These are phyloP conservation scores for Rhombomys opimus DNA, from an alignment of 2,113 vertebrate genomes.

Conservation along the genomic window DNA sequence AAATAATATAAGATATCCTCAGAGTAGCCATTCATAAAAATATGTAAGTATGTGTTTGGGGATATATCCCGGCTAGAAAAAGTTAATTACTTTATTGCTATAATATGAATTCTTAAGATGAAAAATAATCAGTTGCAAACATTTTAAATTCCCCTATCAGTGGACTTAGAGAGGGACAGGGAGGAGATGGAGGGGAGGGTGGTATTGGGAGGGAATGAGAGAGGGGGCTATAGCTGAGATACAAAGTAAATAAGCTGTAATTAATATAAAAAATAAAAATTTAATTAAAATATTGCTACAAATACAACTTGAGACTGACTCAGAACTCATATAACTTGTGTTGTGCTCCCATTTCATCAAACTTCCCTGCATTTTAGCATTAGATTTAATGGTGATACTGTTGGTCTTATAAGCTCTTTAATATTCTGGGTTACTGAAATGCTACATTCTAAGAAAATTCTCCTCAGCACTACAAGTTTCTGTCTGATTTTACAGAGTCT, in stretches of 20 bases:
- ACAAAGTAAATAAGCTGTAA: too few species aligned
- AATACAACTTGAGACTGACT: conserved; percentile 27
- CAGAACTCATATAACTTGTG: neutral
- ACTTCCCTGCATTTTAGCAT: neutral
- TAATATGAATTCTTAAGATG: neutral
- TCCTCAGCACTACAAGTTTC: rapidly evolving
- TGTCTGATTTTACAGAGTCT: neutral
- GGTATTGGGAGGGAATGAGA: too few species aligned
- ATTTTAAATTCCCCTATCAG: neutral
- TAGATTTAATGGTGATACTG: neutral
- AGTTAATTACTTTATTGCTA: neutral
- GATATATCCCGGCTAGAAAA: neutral
- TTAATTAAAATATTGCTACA: neutral
- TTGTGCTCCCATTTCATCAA: neutral
- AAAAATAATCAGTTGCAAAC: neutral
- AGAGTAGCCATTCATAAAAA: neutral
- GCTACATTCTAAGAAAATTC: neutral
- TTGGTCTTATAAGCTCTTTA: neutral
- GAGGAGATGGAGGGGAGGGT: too few species aligned
- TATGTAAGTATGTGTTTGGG: neutral
- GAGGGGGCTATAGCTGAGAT: too few species aligned
- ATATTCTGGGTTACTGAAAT: neutral
- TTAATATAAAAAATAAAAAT: too few species aligned
- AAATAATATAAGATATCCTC: neutral
- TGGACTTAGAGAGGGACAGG: too few species aligned